These are phyloP conservation scores for Syngnathoides biaculeatus DNA, from an alignment of 2,113 vertebrate genomes.

Conservation along the genomic window DNA sequence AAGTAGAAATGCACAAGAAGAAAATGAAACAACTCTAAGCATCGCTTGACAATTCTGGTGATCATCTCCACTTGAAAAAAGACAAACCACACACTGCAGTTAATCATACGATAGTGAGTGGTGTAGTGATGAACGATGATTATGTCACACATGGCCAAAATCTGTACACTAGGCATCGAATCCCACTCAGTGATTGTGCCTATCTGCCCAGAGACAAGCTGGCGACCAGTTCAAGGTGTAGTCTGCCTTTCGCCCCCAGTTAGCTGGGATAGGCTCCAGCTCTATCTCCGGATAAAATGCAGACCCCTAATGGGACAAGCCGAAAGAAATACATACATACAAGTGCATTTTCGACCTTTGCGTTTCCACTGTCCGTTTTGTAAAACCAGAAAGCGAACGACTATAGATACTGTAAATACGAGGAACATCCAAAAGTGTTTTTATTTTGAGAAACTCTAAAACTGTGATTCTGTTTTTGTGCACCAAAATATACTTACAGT, in stretches of 20 bases:
- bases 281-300: too few species aligned
- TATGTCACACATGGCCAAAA: background rate
- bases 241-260: too few species aligned
- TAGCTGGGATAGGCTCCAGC: too few species aligned
- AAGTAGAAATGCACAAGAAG: too few species aligned
- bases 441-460: background rate
- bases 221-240: too few species aligned
- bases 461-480: background rate
- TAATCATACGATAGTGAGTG: background rate
- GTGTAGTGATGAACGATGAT: background rate
- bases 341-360: background rate
- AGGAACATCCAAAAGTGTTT: background rate
- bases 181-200: too few species aligned
- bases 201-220: too few species aligned
- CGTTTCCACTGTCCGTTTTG: background rate
- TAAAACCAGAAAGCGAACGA: background rate
- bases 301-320: too few species aligned
- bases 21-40: background rate
- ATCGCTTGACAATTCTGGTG: background rate
- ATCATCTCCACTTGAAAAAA: background rate
- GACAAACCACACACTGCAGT: background rate
- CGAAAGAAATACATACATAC: too few species aligned
- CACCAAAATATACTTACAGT: constrained; percentile 14
- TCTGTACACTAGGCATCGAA: background rate
- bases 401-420: background rate